Evolutionary conservation across 2,888 invertebrate species (phyloP).

Genomic region (Andrena haemorrhoa): DNA sequence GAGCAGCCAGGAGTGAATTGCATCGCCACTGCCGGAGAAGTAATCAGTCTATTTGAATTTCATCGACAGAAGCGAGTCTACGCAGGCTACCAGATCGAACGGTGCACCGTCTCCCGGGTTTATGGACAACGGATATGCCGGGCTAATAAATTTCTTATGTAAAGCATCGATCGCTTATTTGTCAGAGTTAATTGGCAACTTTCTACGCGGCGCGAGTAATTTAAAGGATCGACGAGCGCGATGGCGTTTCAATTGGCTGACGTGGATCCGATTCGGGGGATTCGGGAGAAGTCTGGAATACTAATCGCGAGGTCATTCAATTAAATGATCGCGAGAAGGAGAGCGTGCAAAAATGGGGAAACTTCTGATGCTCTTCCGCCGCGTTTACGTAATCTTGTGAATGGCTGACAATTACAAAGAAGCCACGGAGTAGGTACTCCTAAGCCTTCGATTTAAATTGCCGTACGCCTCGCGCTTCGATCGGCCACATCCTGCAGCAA

Average conservation of each 20-base stretch:
- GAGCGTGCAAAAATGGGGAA: no score
- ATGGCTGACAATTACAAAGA: background rate
- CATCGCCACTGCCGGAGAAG: slow-evolving; percentile 16
- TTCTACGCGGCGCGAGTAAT: slow-evolving; percentile 43
- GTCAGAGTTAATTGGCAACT: slow-evolving; percentile 61
- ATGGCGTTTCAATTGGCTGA: slow-evolving; percentile 40
- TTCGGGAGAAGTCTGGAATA: slow-evolving; percentile 1
- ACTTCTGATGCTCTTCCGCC: background rate
- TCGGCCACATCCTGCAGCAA: no score
- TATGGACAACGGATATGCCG: slow-evolving; percentile 23
- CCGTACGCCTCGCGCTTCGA: background rate
- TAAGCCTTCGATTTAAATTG: background rate
- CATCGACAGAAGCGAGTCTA: background rate
- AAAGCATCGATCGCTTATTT: slow-evolving; percentile 50
- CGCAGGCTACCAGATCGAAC: slow-evolving; percentile 1
- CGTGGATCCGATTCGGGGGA: slow-evolving; percentile 24
- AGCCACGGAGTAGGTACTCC: background rate
- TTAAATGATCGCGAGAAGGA: no score
- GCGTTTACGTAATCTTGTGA: background rate
- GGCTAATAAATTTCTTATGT: slow-evolving; percentile 40
- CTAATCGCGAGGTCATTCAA: slow-evolving; percentile 22
- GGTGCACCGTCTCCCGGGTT: slow-evolving; percentile 4
- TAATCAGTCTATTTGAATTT: slow-evolving; percentile 35
- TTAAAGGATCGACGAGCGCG: slow-evolving; percentile 35
- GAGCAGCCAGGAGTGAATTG: slow-evolving; percentile 45